Base-by-base conservation (phyloP, 2,797 vertebrate genomes). In the Phoxinus dragarum region DNA sequence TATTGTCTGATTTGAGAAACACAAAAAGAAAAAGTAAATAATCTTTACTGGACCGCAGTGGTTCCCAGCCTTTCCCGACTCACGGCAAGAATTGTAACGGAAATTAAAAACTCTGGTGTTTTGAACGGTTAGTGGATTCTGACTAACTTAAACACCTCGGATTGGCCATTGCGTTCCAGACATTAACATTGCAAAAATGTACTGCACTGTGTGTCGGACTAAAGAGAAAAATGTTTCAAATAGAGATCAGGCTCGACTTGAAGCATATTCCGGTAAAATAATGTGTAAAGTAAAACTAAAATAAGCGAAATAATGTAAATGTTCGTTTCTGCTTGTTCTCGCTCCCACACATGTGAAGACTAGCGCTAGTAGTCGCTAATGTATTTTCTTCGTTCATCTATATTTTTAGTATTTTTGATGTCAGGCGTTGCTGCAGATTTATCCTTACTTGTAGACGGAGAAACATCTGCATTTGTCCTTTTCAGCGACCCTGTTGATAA, bases 1-100 rank as follows among this genome's bases (percentile, higher is more conserved):
- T 95, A 92, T 94, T 95, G 82, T 96, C 95, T 89, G 38, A 31
- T 83, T 52, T 91, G 52, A 42, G 40, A 36, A 54, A 36, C 87
- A 44, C 68, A 19, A 82, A 16, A 11, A 76, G 2, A 78, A 9
- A 66, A 36, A 16, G n/a, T 59, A 42, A 59, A 34, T 74, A 16
- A n/a, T 23, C 80, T 80, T 10, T 61, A 74, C 78, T 84, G 49
- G 0, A 31, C 14, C 34, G 6, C 3, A 34, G 27, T 17, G 14
- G 31, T 16, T 34, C 59, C 5, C 27, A 31, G 21, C 27, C n/a
- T 31, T 31, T 16, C 2, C 9, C 27, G 31, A 27, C n/a, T 31
- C 5, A 21, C 2, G 0, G 59, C 27, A 64, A 16, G 27, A 31
- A 64, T 31, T 16, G 6, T 16, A 16, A 31, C 6, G 6, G 12